Evolutionary conservation across 2,888 invertebrate genomes (phyloP).

Genomic region (Meteorus colon): DNA sequence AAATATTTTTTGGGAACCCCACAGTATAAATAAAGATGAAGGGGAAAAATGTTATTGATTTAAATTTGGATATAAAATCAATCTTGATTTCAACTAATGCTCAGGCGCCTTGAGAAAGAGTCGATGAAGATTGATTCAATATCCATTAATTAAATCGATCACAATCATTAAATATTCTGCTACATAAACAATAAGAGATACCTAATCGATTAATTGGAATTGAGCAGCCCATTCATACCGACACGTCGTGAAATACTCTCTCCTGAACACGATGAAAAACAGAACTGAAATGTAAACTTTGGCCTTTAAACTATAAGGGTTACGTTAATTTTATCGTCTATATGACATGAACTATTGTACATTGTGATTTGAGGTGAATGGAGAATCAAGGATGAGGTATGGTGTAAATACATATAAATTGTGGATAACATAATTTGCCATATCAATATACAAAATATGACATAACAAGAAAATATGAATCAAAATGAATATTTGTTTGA

Average conservation of each 20-base stretch:
- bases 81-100: conserved; percentile 17
- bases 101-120: conserved; percentile 42
- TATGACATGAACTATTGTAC: not conserved
- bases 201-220: conserved; percentile 5
- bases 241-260: conserved; percentile 16
- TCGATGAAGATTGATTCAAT: conserved; percentile 33
- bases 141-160: conserved; percentile 22
- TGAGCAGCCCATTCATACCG: conserved; percentile 36
- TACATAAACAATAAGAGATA: not conserved
- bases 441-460: not conserved
- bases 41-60: conserved; percentile 3
- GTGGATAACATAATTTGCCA: not conserved
- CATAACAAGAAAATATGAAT: conserved; percentile 39
- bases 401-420: not conserved
- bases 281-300: conserved; percentile 36
- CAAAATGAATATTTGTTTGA: conserved; percentile 32
- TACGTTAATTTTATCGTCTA: conserved; percentile 28
- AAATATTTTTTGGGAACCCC: not conserved
- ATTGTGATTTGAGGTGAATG: not conserved
- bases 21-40: conserved; percentile 1
- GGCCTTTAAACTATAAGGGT: conserved; percentile 39
- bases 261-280: not conserved
- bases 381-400: not conserved
- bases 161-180: not conserved
- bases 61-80: not conserved